A percentile compares a stretch with the other conserved stretches of the same genome.
Evolutionary conservation across 2,113 vertebrate species (phyloP).

Genomic region (Tichodroma muraria): DNA sequence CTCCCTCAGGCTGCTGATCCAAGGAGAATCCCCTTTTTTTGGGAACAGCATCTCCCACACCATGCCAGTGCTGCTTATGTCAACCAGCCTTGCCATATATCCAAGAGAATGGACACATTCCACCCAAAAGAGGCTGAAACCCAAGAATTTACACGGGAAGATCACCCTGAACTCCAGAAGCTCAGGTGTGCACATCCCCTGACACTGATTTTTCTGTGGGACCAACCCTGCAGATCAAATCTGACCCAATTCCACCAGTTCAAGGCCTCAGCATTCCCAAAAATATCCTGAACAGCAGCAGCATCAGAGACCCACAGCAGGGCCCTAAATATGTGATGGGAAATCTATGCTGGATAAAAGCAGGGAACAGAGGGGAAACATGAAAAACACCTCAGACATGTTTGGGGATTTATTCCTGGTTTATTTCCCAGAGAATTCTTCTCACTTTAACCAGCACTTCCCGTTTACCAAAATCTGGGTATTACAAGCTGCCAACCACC

Average conservation of each 20-base stretch:
- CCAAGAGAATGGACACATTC: neutral
- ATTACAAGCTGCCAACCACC: rapidly evolving
- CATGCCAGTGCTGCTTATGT: rapidly evolving
- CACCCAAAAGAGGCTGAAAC: neutral
- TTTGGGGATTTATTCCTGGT: neutral
- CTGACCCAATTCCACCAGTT: neutral
- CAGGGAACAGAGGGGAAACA: rapidly evolving
- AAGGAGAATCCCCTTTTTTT: neutral
- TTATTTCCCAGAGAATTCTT: neutral
- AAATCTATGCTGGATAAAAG: neutral
- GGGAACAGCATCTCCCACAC: neutral
- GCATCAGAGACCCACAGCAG: neutral
- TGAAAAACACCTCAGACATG: neutral
- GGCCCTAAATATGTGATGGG: rapidly evolving
- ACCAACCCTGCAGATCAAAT: neutral
- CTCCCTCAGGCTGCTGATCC: neutral
- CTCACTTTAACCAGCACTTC: neutral
- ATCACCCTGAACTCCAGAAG: neutral
- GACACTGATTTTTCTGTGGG: neutral
- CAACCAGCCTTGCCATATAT: neutral
- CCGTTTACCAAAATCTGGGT: neutral
- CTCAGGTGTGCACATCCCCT: neutral
- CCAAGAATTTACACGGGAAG: rapidly evolving
- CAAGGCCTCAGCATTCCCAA: neutral
- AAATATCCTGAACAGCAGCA: neutral